These are phyloP conservation scores for Trichonephila clavata DNA, from an alignment of 1,140 invertebrate genomes.

Conservation along the genomic window DNA sequence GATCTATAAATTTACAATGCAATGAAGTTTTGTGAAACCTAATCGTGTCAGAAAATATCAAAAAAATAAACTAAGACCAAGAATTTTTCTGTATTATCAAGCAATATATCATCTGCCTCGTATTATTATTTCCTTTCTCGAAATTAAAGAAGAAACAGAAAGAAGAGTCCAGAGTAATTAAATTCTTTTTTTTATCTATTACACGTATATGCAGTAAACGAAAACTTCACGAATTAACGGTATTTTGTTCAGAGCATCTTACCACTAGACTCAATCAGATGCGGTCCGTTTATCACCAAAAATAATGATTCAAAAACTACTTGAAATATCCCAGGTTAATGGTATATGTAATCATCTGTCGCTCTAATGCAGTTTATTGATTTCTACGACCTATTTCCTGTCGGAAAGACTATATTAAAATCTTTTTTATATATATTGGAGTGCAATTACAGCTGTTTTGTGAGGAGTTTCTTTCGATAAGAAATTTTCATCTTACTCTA, in stretches of 20 bases:
- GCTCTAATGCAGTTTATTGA: background rate
- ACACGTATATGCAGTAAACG: background rate
- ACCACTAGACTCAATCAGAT: background rate
- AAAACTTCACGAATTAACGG: background rate
- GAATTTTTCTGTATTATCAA: too few species aligned
- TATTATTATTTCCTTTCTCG: too few species aligned
- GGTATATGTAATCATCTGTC: constrained; percentile 24
- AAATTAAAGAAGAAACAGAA: too few species aligned
- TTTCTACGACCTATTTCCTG: constrained; percentile 2
- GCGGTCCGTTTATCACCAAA: background rate
- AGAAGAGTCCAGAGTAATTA: too few species aligned
- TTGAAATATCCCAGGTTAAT: background rate
- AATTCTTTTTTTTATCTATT: background rate
- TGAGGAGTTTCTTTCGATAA: background rate
- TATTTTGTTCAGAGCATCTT: background rate
- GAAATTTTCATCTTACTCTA: too few species aligned
- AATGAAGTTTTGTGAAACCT: too few species aligned
- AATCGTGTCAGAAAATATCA: too few species aligned
- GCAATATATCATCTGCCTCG: too few species aligned
- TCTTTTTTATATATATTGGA: background rate
- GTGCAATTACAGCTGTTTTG: constrained; percentile 19
- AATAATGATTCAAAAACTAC: constrained; percentile 13
- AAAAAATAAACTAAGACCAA: too few species aligned
- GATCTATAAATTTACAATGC: too few species aligned
- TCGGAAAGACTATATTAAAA: background rate